phyloP scores from a whole-genome alignment of 1,140 invertebrate species.

The Caerostris darwini region DNA sequence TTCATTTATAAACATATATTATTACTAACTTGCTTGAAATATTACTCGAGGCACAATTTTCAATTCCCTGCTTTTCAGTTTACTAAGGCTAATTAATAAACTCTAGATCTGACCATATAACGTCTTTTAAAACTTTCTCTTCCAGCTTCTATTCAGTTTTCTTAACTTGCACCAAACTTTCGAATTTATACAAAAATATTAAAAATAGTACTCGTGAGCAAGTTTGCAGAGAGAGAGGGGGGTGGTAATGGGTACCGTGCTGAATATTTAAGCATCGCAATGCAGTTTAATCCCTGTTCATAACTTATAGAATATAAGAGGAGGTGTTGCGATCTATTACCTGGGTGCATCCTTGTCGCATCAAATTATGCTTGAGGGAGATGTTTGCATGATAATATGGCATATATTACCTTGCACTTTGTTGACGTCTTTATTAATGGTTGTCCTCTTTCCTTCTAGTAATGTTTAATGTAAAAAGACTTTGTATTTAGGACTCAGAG shows the following conservation, averaged over 20 bases:
- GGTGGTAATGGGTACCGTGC: not conserved
- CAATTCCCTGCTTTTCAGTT: no score
- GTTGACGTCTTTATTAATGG: not conserved
- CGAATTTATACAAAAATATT: no score
- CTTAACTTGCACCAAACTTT: no score
- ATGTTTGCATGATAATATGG: slow-evolving; percentile 26
- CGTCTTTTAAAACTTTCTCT: no score
- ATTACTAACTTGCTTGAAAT: no score
- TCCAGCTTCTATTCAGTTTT: no score
- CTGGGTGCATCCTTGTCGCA: not conserved
- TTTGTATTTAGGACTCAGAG: no score
- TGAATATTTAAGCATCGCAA: not conserved
- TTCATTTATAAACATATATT: no score
- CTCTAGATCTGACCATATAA: no score
- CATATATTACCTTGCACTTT: not conserved
- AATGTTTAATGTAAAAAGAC: not conserved
- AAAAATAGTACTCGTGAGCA: no score
- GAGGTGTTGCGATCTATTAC: not conserved
- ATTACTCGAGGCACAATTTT: no score
- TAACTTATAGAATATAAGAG: slow-evolving; percentile 20
- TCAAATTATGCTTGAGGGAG: slow-evolving; percentile 27
- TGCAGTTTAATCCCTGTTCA: not conserved
- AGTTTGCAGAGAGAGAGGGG: not conserved
- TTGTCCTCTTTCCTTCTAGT: not conserved
- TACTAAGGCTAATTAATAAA: no score